Conservation (phyloP, 2,888 invertebrate genomes). For the Drosophila recens region DNA sequence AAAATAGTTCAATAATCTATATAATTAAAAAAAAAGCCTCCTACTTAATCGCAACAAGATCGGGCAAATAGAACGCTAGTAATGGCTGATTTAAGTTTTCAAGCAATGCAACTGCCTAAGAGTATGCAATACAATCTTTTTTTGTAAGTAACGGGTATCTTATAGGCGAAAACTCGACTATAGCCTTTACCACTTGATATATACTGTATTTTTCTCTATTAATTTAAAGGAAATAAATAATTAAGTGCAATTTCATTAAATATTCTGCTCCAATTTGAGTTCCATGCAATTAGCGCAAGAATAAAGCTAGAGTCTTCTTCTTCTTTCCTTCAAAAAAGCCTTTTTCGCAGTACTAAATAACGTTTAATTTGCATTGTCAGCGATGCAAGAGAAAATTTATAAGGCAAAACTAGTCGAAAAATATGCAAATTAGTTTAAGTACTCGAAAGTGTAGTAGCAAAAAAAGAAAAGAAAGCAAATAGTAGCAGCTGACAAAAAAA, state of each 20-base stretch:
- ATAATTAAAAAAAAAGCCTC: too few relatives aligned
- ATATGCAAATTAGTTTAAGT: constrained; percentile 20
- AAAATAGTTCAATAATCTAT: too few relatives aligned
- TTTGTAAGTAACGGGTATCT: too few relatives aligned
- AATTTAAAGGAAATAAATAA: too few relatives aligned
- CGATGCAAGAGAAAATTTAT: background rate
- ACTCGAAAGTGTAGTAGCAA: background rate
- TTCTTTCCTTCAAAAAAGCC: background rate
- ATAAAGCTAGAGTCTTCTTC: background rate
- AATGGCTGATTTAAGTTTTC: too few relatives aligned
- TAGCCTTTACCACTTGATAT: too few relatives aligned
- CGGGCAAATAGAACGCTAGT: too few relatives aligned
- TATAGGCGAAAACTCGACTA: too few relatives aligned
- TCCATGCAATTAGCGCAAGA: background rate
- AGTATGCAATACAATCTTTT: too few relatives aligned
- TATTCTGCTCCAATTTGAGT: background rate
- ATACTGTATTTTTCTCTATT: too few relatives aligned
- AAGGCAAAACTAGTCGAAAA: constrained; percentile 11
- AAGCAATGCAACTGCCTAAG: too few relatives aligned
- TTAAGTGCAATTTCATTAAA: background rate
- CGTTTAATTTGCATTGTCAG: constrained; percentile 14
- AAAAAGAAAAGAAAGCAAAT: background rate
- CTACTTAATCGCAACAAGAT: too few relatives aligned
- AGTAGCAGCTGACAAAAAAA: constrained; percentile 2
- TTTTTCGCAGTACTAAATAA: background rate